Evolutionary conservation across 2,888 invertebrate species (phyloP).

Genomic region (Luffia ferchaultella): DNA sequence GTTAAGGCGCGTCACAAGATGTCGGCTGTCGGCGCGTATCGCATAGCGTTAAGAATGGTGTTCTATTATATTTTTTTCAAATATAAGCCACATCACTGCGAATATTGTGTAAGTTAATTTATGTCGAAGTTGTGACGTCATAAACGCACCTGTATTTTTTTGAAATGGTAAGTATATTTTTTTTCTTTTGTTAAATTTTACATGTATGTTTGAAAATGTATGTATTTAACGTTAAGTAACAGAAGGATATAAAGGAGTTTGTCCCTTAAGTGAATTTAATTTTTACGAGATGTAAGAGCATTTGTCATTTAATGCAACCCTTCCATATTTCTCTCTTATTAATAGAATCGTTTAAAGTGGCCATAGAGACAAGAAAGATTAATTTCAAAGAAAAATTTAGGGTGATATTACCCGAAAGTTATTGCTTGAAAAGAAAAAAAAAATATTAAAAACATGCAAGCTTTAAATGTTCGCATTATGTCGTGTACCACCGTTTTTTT

Average conservation of each 20-base stretch:
- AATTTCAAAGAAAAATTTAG: background rate
- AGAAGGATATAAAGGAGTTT: background rate
- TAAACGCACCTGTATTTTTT: slow-evolving; percentile 30
- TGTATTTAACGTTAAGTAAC: background rate
- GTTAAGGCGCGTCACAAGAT: no score
- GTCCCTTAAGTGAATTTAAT: background rate
- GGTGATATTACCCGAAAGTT: background rate
- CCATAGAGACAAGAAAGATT: background rate
- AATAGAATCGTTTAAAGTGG: slow-evolving; percentile 6
- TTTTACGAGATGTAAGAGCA: background rate
- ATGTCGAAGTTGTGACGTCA: slow-evolving; percentile 54
- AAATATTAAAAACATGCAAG: background rate
- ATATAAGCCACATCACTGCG: slow-evolving; percentile 29
- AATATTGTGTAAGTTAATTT: slow-evolving; percentile 53
- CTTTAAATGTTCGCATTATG: background rate
- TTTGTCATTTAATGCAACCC: background rate
- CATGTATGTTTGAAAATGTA: background rate
- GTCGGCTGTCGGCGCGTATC: background rate
- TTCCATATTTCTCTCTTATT: slow-evolving; percentile 7
- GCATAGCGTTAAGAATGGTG: background rate
- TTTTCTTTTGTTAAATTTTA: background rate
- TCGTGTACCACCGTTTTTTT: background rate
- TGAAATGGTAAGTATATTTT: background rate
- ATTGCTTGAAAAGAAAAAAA: slow-evolving; percentile 5
- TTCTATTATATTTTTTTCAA: background rate